Conservation (phyloP, 2,888 invertebrate genomes). For the Cacoxenus indagator region DNA sequence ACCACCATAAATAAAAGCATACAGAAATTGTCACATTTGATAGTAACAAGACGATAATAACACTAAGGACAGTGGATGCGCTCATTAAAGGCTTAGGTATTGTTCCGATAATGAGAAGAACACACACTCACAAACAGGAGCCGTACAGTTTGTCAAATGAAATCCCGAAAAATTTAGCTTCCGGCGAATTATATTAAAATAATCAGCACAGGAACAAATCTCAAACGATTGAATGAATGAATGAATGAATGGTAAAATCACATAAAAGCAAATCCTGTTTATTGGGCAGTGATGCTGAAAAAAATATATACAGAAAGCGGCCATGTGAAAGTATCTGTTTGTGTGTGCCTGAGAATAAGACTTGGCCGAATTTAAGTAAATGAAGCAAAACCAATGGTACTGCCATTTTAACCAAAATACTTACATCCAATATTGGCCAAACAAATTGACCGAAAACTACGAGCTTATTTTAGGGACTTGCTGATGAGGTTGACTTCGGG, state of each 20-base stretch:
- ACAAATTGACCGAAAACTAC: constrained; percentile 67
- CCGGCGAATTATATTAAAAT: constrained; percentile 56
- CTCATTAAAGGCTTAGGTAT: not conserved
- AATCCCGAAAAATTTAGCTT: constrained; percentile 45
- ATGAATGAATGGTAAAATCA: constrained; percentile 49
- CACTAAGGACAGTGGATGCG: not conserved
- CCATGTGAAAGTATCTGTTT: constrained; percentile 11
- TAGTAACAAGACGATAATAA: constrained; percentile 22
- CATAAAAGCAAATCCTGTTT: constrained; percentile 62
- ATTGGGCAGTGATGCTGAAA: constrained; percentile 62
- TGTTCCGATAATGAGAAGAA: constrained; percentile 23
- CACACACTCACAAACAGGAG: constrained; percentile 19
- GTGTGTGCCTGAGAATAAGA: constrained; percentile 27
- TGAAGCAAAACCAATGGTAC: constrained; percentile 52
- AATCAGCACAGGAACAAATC: constrained; percentile 45
- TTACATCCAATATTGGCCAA: constrained; percentile 41
- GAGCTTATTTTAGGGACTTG: constrained; percentile 50
- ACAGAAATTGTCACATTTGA: constrained; percentile 53
- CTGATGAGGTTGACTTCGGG: too few relatives aligned
- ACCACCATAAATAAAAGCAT: not conserved
- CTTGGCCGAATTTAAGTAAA: constrained; percentile 47
- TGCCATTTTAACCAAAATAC: constrained; percentile 53
- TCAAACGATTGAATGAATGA: constrained; percentile 24
- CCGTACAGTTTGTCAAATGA: not conserved
- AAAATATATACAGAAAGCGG: constrained; percentile 48